Base-by-base conservation (phyloP, 2,888 invertebrate genomes). In the Polia nebulosa region DNA sequence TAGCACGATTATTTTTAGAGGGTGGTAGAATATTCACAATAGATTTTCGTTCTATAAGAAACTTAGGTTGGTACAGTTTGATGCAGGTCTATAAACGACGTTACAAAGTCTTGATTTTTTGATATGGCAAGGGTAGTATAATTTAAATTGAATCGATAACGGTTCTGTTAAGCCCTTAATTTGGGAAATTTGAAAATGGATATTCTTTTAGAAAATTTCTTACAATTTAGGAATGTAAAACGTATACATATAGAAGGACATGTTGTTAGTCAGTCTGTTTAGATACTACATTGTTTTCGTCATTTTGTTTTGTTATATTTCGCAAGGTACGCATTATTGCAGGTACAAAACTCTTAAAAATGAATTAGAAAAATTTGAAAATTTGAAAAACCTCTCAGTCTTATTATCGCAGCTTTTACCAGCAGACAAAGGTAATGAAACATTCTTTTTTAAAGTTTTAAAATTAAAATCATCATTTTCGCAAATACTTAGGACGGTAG, bases 311-410 rank as follows among this genome's bases (percentile, higher is more conserved):
- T 79, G 73, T 61, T 77, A 71, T 73, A 76, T 65, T 80, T 80
- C 78, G 74, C 80, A 81, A 76, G 69, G 70, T 81, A 73, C 61
- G 55, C 49, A 41, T 65, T 63, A 72, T 74, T 74, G 81, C 74
- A 82, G 68, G 83, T 87, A 87, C 81, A 88, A 90, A 87, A 87
- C 85, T 89, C 78, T 89, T 88, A 87, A 90, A 90, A 90, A 89
- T 87, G 85, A 89, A 87, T 89, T 93, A 94, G 91, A 95, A 94
- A 94, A 93, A 88, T 92, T 90, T 86, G 90, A 93, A 93, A 91
- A 90, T 88, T 89, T 90, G 85, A 90, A 90, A 92, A 90, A 90
- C 86, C 88, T 88, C 83, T 95, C 95, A 95, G 95, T 95, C 95
- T 95, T 94, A 90, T 92, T 85, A 68, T 88, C 85, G 89, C 90